Evolutionary conservation across 2,888 invertebrate genomes (phyloP), one percentile per base, ranked within the genome.

Genomic region (Panopea generosa): DNA sequence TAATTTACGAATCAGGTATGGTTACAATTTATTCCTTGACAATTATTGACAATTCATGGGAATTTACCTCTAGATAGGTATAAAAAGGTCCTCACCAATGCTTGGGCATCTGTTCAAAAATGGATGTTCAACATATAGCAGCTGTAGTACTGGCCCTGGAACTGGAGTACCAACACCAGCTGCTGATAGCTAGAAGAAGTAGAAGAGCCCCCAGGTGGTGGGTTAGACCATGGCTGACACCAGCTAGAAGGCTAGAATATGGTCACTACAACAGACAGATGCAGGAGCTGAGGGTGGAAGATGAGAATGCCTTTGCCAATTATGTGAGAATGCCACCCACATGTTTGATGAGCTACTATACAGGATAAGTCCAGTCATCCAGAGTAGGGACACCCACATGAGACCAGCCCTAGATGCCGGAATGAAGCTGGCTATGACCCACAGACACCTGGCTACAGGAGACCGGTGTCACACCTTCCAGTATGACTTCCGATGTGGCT

Each of bases 271-370:
- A 43, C 56, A 66, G 40, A 66, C 61, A 49, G 55, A 45, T 73
- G 61, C 49, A 33, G 18, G 73, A 67, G 29, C 45, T 67, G 47
- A 59, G 61, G 55, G 29, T 66, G 27, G 73, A 73, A 61, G 67
- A 59, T 27, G 49, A 43, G 22, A 52, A 55, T 47, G 45, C 18
- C 29, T 18, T 57, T 52, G n/a, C 16, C 52, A 63, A 68, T 53
- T 72, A 50, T 45, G 29, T 72, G 53, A 50, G 72, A 33, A 66
- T 72, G 72, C 18, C 55, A 47, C 55, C 60, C 27, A 7, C 20
- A 50, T 61, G 57, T 60, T 59, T 68, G 68, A 60, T 50, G 68
- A 52, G 60, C 50, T 59, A 18, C 27, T 68, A 9, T 40, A 60
- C 18, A 59, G 68, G 59, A 40, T 68, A 50, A 24, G 38, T 6